Percentiles rank a stretch among this genome's conserved stretches.
Conservation (phyloP, 2,797 vertebrate genomes). For the Onychomys leucogaster region DNA sequence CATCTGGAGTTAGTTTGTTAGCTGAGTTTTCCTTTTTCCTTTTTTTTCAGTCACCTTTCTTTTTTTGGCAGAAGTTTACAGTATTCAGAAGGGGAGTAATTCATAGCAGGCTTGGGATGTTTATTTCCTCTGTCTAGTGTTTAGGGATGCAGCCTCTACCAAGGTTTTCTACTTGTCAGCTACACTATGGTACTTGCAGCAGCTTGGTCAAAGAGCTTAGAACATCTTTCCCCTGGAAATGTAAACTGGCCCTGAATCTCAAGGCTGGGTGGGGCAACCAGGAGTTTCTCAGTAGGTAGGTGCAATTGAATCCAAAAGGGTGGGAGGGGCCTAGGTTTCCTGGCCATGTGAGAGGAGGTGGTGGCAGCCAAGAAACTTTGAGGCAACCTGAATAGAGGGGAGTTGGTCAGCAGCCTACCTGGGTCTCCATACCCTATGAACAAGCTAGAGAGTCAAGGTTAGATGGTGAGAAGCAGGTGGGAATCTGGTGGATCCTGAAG, state of each 20-base stretch:
- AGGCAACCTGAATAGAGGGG: background rate
- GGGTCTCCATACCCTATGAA: background rate
- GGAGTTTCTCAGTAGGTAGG: background rate
- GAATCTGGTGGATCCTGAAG: background rate
- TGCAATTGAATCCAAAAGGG: background rate
- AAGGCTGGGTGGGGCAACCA: too few species aligned
- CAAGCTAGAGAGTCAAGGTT: background rate
- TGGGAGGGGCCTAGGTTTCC: background rate
- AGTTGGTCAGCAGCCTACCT: background rate
- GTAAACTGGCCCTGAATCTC: background rate
- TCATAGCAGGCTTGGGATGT: background rate
- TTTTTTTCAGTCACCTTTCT: background rate
- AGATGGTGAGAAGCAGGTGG: background rate
- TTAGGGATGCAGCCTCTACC: background rate
- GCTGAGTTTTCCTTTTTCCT: background rate
- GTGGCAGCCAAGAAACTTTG: background rate
- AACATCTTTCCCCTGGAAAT: background rate
- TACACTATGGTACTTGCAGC: background rate
- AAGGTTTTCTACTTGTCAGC: background rate
- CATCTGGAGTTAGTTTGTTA: background rate
- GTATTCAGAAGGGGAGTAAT: background rate
- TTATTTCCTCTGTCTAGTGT: background rate
- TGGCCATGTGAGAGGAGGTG: background rate
- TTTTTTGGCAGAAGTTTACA: background rate
- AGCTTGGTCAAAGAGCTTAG: background rate